Base-by-base conservation (phyloP, 2,113 vertebrate genomes). In the Isurus oxyrinchus region DNA sequence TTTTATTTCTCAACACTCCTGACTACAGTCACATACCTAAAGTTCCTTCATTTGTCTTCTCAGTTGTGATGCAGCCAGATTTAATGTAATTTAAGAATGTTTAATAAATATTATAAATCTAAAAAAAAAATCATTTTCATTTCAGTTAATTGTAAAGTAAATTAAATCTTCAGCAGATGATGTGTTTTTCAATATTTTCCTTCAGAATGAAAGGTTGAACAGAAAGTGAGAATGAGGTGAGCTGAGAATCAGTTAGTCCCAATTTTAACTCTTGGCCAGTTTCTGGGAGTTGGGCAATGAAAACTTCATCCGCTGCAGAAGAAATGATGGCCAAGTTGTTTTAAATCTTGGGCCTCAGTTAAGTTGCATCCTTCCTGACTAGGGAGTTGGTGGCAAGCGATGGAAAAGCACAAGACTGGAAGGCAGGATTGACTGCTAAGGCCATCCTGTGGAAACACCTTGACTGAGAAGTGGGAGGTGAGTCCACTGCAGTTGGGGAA, bases 41-140 rank as follows among this genome's bases (percentile, higher is more conserved):
- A 35, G 31, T 35, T 76, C 27, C 5, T 11, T 76, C 0, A 49
- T 86, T 86, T 35, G 1, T 49, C 81, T 86, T 49, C 81, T 86
- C 40, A 21, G 44, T 49, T 19, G 44, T 44, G 19, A 23, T 40
- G 79, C 79, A 35, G 27, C 31, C 72, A 76, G 8, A 23, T 84
- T 31, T 90, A 31, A 11, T 90, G 87, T 57, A 55, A 90, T 90
- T 57, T 14, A 31, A 57, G 25, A 53, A 90, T 90, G 87, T 57
- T 90, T 90, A 90, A 90, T 25, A 90, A 90, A 25, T 90, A 90
- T 90, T 90, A 88, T 88, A 90, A 90, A 57, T 57, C 53, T 90
- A 57, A 1, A 90, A 53, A 87, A 27, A 19, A 90, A 90, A 57
- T 90, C 49, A 90, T 57, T 57, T 90, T 55, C 10, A 90, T 55